Conservation (phyloP, 2,113 vertebrate genomes). For the Menura novaehollandiae region DNA sequence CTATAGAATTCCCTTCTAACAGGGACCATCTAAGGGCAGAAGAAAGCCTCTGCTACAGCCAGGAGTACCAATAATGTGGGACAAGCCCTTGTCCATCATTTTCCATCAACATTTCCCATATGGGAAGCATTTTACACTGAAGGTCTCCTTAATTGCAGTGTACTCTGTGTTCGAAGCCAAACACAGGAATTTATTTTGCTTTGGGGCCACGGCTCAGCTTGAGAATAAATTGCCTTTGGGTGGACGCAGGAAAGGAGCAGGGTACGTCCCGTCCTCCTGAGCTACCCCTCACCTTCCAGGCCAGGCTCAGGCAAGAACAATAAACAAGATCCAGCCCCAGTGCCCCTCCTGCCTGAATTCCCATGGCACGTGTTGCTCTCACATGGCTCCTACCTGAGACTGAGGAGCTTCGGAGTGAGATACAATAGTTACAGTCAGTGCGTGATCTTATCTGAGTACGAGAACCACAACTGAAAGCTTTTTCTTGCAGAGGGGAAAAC, state of each 20-base stretch:
- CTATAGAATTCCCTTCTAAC: neutral
- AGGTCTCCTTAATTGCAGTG: neutral
- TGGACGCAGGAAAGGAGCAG: neutral
- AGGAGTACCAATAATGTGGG: neutral
- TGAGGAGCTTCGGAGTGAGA: rapidly evolving
- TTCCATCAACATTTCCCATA: neutral
- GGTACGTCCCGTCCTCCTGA: neutral
- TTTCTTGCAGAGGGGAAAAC: neutral
- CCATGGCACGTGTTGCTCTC: neutral
- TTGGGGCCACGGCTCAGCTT: neutral
- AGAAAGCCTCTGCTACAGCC: neutral
- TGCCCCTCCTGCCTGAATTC: neutral
- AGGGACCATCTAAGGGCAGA: neutral
- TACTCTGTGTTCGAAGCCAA: rapidly evolving
- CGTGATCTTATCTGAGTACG: neutral
- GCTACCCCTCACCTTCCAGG: neutral
- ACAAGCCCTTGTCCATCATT: neutral
- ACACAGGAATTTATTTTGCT: neutral
- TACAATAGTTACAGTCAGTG: neutral
- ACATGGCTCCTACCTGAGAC: neutral
- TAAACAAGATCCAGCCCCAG: neutral
- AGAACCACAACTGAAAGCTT: neutral
- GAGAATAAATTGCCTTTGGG: neutral
- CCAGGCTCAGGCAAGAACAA: neutral
- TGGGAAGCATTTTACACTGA: neutral